These are phyloP conservation scores for Pelobates fuscus DNA, from an alignment of 2,113 vertebrate genomes.

Conservation along the genomic window DNA sequence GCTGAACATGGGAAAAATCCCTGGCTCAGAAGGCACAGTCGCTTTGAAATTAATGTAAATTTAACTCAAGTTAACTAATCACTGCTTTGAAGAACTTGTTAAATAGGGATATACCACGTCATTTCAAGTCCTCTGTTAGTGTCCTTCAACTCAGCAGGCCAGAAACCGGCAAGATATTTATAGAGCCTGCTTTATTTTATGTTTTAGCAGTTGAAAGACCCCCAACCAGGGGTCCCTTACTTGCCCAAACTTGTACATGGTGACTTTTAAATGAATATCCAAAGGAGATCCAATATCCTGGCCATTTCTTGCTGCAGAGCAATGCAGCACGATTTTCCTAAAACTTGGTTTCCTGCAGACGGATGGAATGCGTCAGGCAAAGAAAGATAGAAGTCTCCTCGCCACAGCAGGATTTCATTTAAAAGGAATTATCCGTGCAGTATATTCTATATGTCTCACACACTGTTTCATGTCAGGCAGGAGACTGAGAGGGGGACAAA, in stretches of 20 bases:
- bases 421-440: constrained; percentile 1
- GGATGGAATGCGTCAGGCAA: not conserved
- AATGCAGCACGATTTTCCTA: not conserved
- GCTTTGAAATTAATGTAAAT: too few species aligned
- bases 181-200: too few species aligned
- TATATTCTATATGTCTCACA: not conserved
- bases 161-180: too few species aligned
- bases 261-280: too few species aligned
- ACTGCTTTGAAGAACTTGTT: too few species aligned
- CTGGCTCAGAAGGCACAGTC: too few species aligned
- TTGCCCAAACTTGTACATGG: not conserved
- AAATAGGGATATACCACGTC: too few species aligned
- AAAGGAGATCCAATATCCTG: not conserved
- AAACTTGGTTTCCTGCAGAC: not conserved
- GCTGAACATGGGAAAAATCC: too few species aligned
- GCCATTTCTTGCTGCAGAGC: not conserved
- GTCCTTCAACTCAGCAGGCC: too few species aligned
- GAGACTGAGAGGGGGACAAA: not conserved
- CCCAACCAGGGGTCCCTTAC: not conserved
- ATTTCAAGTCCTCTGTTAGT: too few species aligned
- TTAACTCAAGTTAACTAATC: too few species aligned
- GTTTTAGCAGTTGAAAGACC: not conserved
- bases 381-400: not conserved
- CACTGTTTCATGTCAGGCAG: not conserved
- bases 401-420: constrained; percentile 1